Evolutionary conservation across 2,797 vertebrate genomes (phyloP).

Genomic region (Hybognathus amarus): DNA sequence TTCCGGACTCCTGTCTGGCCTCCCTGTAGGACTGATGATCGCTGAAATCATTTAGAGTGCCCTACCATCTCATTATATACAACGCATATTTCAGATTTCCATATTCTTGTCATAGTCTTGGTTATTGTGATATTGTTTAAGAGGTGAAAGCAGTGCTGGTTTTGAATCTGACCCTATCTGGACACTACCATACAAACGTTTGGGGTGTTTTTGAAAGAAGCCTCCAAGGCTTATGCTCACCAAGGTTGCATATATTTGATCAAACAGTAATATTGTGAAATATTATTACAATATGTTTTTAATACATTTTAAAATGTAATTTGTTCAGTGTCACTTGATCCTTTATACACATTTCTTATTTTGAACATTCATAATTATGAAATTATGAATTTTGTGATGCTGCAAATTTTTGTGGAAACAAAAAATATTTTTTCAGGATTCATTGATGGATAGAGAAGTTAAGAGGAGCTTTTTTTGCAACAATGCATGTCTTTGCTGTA

Average conservation of each 20-base stretch:
- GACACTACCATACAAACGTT: neutral
- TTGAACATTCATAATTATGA: too few relatives aligned
- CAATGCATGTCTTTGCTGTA: neutral
- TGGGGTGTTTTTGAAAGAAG: neutral
- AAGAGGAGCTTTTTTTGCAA: neutral
- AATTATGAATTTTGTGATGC: too few relatives aligned
- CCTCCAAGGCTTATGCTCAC: neutral
- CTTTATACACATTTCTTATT: neutral
- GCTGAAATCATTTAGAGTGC: neutral
- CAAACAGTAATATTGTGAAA: neutral
- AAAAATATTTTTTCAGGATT: neutral
- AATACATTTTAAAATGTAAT: too few relatives aligned
- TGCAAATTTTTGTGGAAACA: neutral
- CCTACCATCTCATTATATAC: neutral
- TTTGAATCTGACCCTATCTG: neutral
- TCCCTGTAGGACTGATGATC: neutral
- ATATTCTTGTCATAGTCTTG: neutral
- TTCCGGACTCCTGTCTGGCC: slow-evolving; percentile 24
- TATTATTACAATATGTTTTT: neutral
- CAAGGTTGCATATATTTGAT: neutral
- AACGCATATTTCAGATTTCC: neutral
- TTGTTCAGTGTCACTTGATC: neutral
- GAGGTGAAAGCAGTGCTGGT: neutral
- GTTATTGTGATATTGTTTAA: neutral
- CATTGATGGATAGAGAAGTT: neutral